Conservation (phyloP, 37 sponge, comb jelly and placozoan genomes). For the Mnemiopsis leidyi region DNA sequence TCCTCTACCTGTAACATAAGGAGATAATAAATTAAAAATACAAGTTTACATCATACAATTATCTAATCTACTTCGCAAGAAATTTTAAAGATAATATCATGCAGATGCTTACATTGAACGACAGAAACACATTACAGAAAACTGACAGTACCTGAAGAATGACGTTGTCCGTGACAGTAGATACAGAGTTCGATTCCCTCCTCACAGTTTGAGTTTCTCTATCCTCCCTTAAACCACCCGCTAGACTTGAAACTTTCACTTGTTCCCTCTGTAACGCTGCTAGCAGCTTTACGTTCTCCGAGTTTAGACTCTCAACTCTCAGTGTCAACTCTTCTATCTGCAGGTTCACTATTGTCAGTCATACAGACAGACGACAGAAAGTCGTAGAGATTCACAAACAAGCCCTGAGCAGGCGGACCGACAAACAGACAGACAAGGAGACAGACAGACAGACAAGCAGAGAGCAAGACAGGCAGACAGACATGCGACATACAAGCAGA, state of each 20-base stretch:
- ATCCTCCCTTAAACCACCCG: background rate
- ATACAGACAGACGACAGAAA: no score
- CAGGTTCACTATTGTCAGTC: background rate
- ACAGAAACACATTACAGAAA: no score
- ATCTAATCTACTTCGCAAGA: no score
- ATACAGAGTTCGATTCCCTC: background rate
- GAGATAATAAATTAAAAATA: no score
- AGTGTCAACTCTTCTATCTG: background rate
- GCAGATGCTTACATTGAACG: background rate
- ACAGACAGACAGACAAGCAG: no score
- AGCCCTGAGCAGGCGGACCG: no score
- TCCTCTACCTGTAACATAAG: background rate
- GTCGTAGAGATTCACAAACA: no score
- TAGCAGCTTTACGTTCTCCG: background rate
- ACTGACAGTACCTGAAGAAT: no score
- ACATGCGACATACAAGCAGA: no score
- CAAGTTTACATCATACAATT: no score
- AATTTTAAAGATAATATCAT: background rate
- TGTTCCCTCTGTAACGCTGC: background rate
- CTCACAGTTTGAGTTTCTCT: background rate
- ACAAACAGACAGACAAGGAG: no score
- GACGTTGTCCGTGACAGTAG: background rate
- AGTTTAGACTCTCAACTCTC: background rate
- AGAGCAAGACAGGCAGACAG: no score
- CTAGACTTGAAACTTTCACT: background rate